Base-by-base conservation (phyloP, 1,140 invertebrate genomes). In the Elysia chlorotica region DNA sequence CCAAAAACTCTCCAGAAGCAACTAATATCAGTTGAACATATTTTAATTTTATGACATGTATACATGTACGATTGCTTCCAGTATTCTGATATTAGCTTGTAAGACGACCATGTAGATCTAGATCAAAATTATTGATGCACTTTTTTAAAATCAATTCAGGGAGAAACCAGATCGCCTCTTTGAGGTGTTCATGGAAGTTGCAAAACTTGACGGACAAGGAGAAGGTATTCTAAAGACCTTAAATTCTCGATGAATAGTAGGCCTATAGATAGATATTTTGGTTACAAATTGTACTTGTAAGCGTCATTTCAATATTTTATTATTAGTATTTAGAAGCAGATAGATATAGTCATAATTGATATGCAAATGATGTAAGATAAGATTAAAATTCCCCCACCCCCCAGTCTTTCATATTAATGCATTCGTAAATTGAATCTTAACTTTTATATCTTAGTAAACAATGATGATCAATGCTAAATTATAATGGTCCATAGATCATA, bases 111-210 rank as follows among this genome's bases (percentile, higher is more conserved):
- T n/a, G n/a, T n/a, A n/a, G n/a, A n/a, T n/a, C n/a, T n/a, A n/a
- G n/a, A n/a, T n/a, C n/a, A n/a, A n/a, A n/a, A n/a, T n/a, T n/a
- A n/a, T n/a, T n/a, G n/a, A n/a, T n/a, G n/a, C n/a, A n/a, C n/a
- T n/a, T n/a, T n/a, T n/a, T n/a, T n/a, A n/a, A n/a, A n/a, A n/a
- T n/a, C n/a, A n/a, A n/a, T 92, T 56, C 86, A 95, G 94, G 88
- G 92, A 93, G 79, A 92, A 94, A 89, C 92, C 93, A 37, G 91
- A 91, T 78, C 92, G 91, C 86, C 88, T 95, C 73, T 94, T 93
- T 88, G 93, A 95, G 88, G 92, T 93, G 86, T 95, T 94, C 83
- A 93, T 92, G 82, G 93, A 95, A 89, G 90, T 95, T 63, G 93
- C 91, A 65, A 82, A 81, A 65, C 82, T 86, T 33, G 71, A 79